Evolutionary conservation across 1,140 invertebrate species (phyloP).

Genomic region (Geopemphigus sp.): DNA sequence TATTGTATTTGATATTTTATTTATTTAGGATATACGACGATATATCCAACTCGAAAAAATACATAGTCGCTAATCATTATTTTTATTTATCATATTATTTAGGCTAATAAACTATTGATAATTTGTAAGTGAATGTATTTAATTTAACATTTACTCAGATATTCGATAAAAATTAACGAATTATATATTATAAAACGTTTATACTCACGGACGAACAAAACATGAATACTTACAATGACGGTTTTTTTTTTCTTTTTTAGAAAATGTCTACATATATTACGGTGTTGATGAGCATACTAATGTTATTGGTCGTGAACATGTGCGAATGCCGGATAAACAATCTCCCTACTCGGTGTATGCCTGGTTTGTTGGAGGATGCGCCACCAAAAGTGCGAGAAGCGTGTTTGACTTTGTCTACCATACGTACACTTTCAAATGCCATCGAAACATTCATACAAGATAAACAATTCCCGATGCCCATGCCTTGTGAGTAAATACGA

Average conservation of each 20-base stretch:
- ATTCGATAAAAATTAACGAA: too few relatives aligned
- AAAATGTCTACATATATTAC: constrained; percentile 20
- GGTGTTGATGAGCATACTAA: constrained; percentile 34
- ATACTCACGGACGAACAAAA: too few relatives aligned
- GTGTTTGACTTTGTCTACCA: constrained; percentile 59
- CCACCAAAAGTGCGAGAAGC: constrained; percentile 61
- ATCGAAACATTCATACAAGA: constrained; percentile 61
- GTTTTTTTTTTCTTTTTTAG: neutral
- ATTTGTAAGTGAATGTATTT: too few relatives aligned
- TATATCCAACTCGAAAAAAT: too few relatives aligned
- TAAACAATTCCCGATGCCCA: constrained; percentile 54
- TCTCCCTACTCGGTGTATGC: constrained; percentile 60
- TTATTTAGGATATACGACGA: too few relatives aligned
- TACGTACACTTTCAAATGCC: constrained; percentile 59
- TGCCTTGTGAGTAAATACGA: constrained; percentile 50
- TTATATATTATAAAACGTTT: too few relatives aligned
- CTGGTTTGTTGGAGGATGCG: constrained; percentile 59
- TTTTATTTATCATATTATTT: too few relatives aligned
- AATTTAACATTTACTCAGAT: too few relatives aligned
- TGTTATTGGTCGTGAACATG: constrained; percentile 52
- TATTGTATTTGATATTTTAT: too few relatives aligned
- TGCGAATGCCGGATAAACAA: constrained; percentile 53
- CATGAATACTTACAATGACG: too few relatives aligned
- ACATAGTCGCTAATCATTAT: too few relatives aligned
- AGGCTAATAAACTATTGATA: too few relatives aligned